Conservation (phyloP, 1,140 invertebrate genomes). For the Calephelis nemesis region DNA sequence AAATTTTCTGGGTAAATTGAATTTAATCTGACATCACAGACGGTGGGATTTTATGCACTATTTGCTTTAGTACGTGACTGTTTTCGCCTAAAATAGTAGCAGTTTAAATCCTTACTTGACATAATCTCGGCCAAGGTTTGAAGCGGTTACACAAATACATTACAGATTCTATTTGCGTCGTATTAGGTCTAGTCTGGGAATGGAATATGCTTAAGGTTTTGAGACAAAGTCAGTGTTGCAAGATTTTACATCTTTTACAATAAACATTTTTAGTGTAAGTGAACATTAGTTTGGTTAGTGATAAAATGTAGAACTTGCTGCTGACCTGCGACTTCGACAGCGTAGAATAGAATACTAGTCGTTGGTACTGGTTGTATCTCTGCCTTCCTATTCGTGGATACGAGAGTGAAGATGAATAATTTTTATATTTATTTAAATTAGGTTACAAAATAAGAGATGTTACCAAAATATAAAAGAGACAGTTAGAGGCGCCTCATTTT, state of each 20-base stretch:
- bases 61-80: conserved; percentile 7
- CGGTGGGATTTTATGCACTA: conserved; percentile 7
- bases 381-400: no score
- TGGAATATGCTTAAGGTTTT: conserved; percentile 10
- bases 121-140: conserved; percentile 21
- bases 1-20: conserved; percentile 10
- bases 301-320: no score
- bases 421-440: no score
- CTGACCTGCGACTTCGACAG: no score
- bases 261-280: not conserved
- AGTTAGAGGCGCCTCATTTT: no score
- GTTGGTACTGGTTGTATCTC: no score
- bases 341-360: no score
- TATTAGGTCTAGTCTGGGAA: conserved; percentile 9
- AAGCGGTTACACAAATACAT: conserved; percentile 20
- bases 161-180: conserved; percentile 17
- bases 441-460: no score
- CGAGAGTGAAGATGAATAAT: no score
- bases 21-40: conserved; percentile 10
- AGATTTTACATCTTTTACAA: not conserved
- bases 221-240: not conserved
- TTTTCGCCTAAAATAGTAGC: conserved; percentile 9
- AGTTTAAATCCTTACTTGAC: conserved; percentile 10
- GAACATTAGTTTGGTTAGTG: not conserved
- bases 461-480: no score